Conservation (phyloP, 2,888 invertebrate species). For the Crematogaster levior region DNA sequence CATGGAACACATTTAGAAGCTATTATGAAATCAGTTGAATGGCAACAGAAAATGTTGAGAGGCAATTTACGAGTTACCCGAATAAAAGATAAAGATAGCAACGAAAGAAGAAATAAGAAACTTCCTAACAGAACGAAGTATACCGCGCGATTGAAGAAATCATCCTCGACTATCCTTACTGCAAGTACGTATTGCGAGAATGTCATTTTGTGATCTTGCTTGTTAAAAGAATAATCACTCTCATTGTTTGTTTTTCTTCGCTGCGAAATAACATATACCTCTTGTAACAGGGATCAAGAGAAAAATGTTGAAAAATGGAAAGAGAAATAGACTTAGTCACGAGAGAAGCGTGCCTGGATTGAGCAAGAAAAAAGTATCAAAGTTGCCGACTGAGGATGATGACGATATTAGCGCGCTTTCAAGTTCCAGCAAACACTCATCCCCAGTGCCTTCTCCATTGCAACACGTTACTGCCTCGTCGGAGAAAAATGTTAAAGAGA, state of each 20-base stretch:
- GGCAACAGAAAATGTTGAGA: constrained; percentile 90
- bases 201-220: neutral
- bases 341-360: constrained; percentile 79
- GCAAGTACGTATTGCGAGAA: constrained; percentile 84
- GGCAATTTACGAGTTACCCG: constrained; percentile 82
- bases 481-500: constrained; percentile 82
- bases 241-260: neutral
- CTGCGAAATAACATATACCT: neutral
- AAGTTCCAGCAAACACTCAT: constrained; percentile 87
- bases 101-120: constrained; percentile 83
- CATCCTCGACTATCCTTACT: constrained; percentile 86
- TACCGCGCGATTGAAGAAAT: constrained; percentile 86
- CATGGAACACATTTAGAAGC: constrained; percentile 90
- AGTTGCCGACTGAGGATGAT: constrained; percentile 83
- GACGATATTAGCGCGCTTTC: constrained; percentile 85
- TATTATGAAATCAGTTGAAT: constrained; percentile 91
- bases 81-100: constrained; percentile 82
- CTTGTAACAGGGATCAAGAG: constrained; percentile 83
- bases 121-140: constrained; percentile 86
- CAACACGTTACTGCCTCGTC: constrained; percentile 78
- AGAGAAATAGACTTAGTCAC: constrained; percentile 80
- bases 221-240: neutral
- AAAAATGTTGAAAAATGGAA: constrained; percentile 84
- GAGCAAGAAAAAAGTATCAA: constrained; percentile 79
- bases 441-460: constrained; percentile 86